Percentiles rank a stretch among this genome's conserved stretches.
phyloP scores from a whole-genome alignment of 2,888 invertebrate species.

The Drosophila testacea region DNA sequence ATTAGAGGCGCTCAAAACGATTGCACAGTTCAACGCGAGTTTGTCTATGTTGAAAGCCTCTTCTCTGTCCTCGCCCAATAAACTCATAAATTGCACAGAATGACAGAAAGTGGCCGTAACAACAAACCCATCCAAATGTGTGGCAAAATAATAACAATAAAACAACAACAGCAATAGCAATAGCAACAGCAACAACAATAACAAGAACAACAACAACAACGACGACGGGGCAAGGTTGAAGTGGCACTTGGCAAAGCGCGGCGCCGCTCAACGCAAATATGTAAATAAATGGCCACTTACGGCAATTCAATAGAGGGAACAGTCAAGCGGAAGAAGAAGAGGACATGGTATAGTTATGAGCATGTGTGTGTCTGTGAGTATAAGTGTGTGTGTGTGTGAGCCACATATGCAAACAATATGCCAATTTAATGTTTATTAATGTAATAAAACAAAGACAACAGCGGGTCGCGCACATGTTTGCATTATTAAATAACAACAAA shows the following conservation, averaged over 20 bases:
- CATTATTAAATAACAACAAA: conserved; percentile 64
- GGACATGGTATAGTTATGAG: conserved; percentile 4
- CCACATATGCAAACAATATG: conserved; percentile 65
- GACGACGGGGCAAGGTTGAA: conserved; percentile 53
- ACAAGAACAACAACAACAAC: conserved; percentile 11
- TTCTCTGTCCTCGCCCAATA: conserved; percentile 52
- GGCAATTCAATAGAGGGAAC: conserved; percentile 67
- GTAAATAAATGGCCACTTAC: conserved; percentile 80
- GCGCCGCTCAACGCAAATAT: conserved; percentile 74
- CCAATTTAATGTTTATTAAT: conserved; percentile 74
- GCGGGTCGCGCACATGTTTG: conserved; percentile 57
- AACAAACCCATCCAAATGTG: conserved; percentile 40
- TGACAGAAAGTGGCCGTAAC: conserved; percentile 63
- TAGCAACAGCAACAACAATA: not conserved
- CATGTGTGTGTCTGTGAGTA: not conserved
- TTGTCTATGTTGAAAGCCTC: conserved; percentile 5
- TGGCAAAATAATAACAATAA: conserved; percentile 77
- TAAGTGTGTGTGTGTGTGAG: conserved; percentile 15
- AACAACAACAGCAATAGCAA: conserved; percentile 41
- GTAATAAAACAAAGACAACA: conserved; percentile 68
- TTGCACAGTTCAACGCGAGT: conserved; percentile 21
- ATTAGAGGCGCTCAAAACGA: conserved; percentile 57
- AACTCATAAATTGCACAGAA: conserved; percentile 76
- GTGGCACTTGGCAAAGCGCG: conserved; percentile 65
- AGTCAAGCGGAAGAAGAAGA: conserved; percentile 16